Evolutionary conservation across 1,140 invertebrate species (phyloP), one percentile per base, ranked within the genome.

Genomic region (Sycophila sp.): DNA sequence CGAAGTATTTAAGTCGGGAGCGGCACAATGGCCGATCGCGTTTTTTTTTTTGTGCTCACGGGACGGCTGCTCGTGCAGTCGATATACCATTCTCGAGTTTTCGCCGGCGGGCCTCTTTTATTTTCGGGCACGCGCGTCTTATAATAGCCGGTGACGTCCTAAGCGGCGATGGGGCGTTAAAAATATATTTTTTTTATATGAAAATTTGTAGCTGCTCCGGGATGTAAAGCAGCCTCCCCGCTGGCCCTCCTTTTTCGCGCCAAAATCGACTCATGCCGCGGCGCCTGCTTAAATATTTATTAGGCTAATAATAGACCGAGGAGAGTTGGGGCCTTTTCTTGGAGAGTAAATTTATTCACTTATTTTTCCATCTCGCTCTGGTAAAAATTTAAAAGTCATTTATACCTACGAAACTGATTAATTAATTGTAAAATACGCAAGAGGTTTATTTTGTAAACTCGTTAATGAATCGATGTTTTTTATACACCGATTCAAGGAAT

Each of bases 231-330:
- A 13, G n/a, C 22, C 26, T 2, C 26, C 47, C 26, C 47, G 8
- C 24, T 47, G 7, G n/a, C 13, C 19, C 19, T 17, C 1, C 5
- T 42, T n/a, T 42, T 17, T 47, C n/a, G n/a, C n/a, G n/a, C n/a
- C n/a, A n/a, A n/a, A n/a, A n/a, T n/a, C n/a, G n/a, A n/a, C n/a
- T n/a, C 19, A 47, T 6, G 42, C 19, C 13, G 11, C 58, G 17
- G 26, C 19, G 26, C 19, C 13, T 64, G 24, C 30, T 64, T 64
- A 36, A 64, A 49, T 64, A 64, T 64, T 64, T 49, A 64, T 51
- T 26, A n/a, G 17, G n/a, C 32, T 38, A 51, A 64, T 51, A 64
- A 64, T 64, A 64, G 17, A 8, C 22, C 17, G 10, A 15, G 24
- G 15, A 2, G 34, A 63, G 34, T 17, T 13, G 30, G 8, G 11